Percentiles rank a stretch among this genome's conserved stretches.
phyloP scores from a whole-genome alignment of 2,888 invertebrate genomes.

The Ormyrus nitidulus region DNA sequence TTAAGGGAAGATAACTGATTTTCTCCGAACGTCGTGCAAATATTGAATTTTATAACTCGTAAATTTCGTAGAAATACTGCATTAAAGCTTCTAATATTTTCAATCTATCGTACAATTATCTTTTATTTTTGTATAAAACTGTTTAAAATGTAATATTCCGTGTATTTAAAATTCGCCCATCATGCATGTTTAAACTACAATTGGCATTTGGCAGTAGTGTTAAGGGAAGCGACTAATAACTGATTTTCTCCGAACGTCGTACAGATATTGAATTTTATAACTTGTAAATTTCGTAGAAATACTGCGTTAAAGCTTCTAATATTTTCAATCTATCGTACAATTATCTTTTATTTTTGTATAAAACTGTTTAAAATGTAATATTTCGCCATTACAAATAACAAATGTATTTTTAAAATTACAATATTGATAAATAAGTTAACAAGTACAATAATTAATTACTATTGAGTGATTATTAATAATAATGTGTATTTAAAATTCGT shows the following conservation, averaged over 20 bases:
- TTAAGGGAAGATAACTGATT: background rate
- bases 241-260: too few species aligned
- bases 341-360: background rate
- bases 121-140: background rate
- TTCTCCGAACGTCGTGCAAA: too few species aligned
- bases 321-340: background rate
- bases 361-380: too few species aligned
- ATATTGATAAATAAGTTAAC: too few species aligned
- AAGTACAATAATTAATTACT: too few species aligned
- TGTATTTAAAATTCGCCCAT: too few species aligned
- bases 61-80: background rate
- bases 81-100: background rate
- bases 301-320: background rate
- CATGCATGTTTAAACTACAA: too few species aligned
- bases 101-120: background rate
- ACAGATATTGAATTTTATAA: background rate
- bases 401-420: too few species aligned
- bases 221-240: background rate
- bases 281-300: background rate
- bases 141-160: too few species aligned
- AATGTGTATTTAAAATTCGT: too few species aligned
- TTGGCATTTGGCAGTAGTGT: constrained; percentile 33
- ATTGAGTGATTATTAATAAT: too few species aligned
- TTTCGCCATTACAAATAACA: too few species aligned
- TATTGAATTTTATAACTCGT: background rate